Base-by-base conservation (phyloP, 2,113 vertebrate genomes). In the Atherinomorus stipes region DNA sequence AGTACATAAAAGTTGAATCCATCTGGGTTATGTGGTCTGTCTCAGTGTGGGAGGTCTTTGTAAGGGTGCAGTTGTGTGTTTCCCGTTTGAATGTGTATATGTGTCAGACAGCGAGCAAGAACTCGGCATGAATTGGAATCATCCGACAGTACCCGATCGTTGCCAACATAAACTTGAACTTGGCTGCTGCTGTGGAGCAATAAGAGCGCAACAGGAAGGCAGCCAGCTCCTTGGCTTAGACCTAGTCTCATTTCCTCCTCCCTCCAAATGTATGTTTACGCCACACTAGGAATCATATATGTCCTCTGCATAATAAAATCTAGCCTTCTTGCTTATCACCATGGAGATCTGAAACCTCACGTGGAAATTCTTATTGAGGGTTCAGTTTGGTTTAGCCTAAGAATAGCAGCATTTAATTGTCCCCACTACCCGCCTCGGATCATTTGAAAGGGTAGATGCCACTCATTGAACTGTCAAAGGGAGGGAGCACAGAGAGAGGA, bases 121-220 rank as follows among this genome's bases (percentile, higher is more conserved):
- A 62, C 81, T 67, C 73, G 72, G 83, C 68, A 31, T 71, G 80
- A 83, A 65, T 81, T 86, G 88, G 86, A 86, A 75, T 86, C 66
- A 64, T 64, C 85, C 42, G 21, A 75, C 74, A 63, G 68, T 49
- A 38, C 60, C 70, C 64, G 22, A 61, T 37, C 21, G 25, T 66
- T 88, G 90, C 91, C 91, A 93, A 87, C 86, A 89, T 87, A 90
- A 93, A 92, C 89, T 89, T 79, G 73, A 85, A 74, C 74, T 88
- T 91, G 91, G 90, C 91, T 76, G 78, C 73, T 77, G 72, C 73
- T 78, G 88, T 47, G 42, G 78, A 85, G 81, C 81, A 86, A 71
- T 65, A 68, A 67, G 69, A 85, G 57, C 42, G 50, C 76, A 76
- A 85, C 80, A 80, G 83, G 78, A 86, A 85, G 71, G 76, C 83